A percentile compares a stretch with the other conserved stretches of the same genome.
These are phyloP conservation scores for Paratilapia polleni DNA, from an alignment of 2,113 vertebrate genomes.

Conservation along the genomic window DNA sequence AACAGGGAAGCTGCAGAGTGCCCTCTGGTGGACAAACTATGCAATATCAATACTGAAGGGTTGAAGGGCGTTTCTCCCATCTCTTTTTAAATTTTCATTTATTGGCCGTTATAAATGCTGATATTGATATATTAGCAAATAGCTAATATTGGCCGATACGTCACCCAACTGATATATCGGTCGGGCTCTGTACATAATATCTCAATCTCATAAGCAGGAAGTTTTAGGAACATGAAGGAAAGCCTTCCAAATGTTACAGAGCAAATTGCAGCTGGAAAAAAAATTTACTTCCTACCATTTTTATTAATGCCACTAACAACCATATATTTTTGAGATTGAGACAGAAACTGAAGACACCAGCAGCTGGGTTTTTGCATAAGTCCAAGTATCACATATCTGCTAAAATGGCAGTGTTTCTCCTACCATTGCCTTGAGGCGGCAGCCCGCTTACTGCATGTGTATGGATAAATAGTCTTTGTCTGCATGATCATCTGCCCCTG, in stretches of 20 bases:
- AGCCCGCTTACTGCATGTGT: neutral
- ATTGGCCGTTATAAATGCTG: neutral
- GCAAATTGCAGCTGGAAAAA: neutral
- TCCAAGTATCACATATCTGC: neutral
- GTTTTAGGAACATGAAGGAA: too few species aligned
- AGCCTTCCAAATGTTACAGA: too few species aligned
- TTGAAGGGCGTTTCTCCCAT: rapidly evolving
- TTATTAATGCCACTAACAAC: too few species aligned
- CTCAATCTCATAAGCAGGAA: too few species aligned
- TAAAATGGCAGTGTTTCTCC: neutral
- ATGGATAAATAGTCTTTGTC: neutral
- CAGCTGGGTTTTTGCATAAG: neutral
- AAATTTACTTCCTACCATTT: neutral
- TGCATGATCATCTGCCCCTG: neutral
- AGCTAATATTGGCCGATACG: neutral
- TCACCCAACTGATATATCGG: rapidly evolving
- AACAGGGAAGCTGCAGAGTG: too few species aligned
- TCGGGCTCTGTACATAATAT: neutral
- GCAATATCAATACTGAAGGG: neutral
- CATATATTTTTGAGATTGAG: too few species aligned
- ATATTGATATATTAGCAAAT: neutral
- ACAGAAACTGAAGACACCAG: neutral
- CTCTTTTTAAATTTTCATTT: neutral
- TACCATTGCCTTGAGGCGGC: neutral
- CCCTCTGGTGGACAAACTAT: neutral